Percentiles rank a stretch among this genome's conserved stretches.
Evolutionary conservation across 2,113 vertebrate genomes (phyloP).

Genomic region (Meles meles): DNA sequence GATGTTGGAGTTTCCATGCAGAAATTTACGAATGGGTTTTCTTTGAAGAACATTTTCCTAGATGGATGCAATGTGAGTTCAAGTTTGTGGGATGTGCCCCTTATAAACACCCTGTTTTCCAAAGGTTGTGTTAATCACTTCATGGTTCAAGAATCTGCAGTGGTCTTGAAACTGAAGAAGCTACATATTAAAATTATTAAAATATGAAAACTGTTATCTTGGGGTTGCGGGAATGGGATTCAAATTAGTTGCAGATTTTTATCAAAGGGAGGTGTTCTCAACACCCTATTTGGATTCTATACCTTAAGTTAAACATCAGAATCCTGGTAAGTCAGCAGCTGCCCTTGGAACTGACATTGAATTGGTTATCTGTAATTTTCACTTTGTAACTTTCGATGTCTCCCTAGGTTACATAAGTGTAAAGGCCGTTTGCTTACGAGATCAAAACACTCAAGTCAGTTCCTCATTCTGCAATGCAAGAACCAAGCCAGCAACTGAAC

Average conservation of each 20-base stretch:
- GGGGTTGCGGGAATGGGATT: not conserved
- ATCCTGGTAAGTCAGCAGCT: not conserved
- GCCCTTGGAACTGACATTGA: not conserved
- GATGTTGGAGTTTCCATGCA: not conserved
- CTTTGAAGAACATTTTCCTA: not conserved
- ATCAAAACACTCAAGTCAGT: constrained; percentile 90
- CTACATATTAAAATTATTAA: not conserved
- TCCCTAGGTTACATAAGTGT: constrained; percentile 89
- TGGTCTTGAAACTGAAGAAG: not conserved
- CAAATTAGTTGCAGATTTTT: not conserved
- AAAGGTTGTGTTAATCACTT: not conserved
- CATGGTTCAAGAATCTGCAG: not conserved
- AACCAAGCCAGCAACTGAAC: constrained; percentile 86
- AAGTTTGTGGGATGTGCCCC: not conserved
- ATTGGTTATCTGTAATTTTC: not conserved
- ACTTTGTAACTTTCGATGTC: not conserved
- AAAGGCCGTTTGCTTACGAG: constrained; percentile 93
- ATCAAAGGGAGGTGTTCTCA: not conserved
- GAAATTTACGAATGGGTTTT: not conserved
- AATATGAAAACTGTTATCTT: not conserved
- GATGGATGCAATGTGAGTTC: not conserved
- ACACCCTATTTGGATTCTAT: not conserved
- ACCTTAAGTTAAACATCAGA: not conserved
- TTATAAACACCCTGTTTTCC: not conserved
- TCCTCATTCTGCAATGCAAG: constrained; percentile 88